A percentile compares a stretch with the other conserved stretches of the same genome.
Conservation (phyloP, 2,113 vertebrate species). For the Lophura nycthemera region DNA sequence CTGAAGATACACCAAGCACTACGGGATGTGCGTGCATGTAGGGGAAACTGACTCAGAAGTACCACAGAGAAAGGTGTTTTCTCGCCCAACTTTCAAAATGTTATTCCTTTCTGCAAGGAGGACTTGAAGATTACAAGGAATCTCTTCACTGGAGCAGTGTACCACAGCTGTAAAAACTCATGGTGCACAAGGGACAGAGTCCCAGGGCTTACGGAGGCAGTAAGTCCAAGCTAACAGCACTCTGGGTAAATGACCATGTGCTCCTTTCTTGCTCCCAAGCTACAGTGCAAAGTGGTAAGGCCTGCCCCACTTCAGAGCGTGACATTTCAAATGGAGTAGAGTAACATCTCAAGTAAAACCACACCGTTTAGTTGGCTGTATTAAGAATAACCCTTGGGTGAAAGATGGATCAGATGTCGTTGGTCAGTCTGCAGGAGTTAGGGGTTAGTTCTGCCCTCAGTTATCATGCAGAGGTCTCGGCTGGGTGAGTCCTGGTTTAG, state of each 20-base stretch:
- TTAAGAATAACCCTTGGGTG: neutral
- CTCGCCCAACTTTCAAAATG: neutral
- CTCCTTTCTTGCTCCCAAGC: slow-evolving; percentile 15
- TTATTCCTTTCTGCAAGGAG: neutral
- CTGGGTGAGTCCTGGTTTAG: slow-evolving; percentile 79
- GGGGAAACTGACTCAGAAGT: neutral
- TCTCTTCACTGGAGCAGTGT: neutral
- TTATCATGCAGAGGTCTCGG: slow-evolving; percentile 32
- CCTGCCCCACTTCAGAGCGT: neutral
- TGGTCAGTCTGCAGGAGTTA: neutral
- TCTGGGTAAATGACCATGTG: neutral
- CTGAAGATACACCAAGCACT: neutral
- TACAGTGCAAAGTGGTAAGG: neutral
- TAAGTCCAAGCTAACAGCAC: neutral
- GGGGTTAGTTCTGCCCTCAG: slow-evolving; percentile 74
- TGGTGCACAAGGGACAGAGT: neutral
- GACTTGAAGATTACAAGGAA: neutral
- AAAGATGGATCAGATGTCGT: neutral
- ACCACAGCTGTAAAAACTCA: neutral
- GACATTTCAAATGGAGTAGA: neutral
- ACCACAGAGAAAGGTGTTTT: neutral
- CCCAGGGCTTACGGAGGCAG: rapidly evolving
- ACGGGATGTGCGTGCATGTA: rapidly evolving
- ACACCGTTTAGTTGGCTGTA: neutral
- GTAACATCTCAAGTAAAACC: neutral